phyloP scores from a whole-genome alignment of 2,797 vertebrate species.

The Mus minutoides region DNA sequence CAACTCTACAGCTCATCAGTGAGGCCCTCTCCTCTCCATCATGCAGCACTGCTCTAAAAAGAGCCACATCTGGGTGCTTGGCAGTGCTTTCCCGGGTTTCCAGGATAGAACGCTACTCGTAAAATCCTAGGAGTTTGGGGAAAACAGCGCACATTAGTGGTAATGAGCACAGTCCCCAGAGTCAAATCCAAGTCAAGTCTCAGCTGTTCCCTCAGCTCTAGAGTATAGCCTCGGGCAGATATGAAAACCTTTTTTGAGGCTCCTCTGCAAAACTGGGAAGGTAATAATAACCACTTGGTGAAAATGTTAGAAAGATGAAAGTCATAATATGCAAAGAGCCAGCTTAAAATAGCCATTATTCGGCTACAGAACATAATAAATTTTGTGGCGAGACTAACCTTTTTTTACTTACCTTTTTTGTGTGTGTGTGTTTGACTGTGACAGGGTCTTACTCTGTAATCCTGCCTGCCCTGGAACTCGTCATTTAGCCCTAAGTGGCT shows the following conservation, averaged over 20 bases:
- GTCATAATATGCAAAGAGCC: background rate
- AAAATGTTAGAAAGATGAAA: conserved; percentile 7
- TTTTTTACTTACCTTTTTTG: background rate
- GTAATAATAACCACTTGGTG: conserved; percentile 3
- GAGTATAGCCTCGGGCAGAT: background rate
- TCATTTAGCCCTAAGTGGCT: background rate
- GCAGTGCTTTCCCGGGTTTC: background rate
- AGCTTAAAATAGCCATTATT: background rate
- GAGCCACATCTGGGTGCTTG: background rate
- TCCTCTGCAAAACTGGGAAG: conserved; percentile 20
- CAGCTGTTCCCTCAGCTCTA: background rate
- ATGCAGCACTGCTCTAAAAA: background rate
- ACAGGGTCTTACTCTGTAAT: background rate
- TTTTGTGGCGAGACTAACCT: background rate
- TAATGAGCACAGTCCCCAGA: background rate
- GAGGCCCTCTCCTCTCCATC: background rate
- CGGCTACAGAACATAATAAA: background rate
- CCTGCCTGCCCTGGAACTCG: background rate
- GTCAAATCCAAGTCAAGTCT: conserved; percentile 20
- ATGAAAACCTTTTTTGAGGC: background rate
- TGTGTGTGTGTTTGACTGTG: background rate
- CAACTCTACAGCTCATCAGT: background rate
- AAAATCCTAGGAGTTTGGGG: background rate
- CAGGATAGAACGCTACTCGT: background rate
- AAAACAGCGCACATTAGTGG: background rate